Percentiles rank a stretch among this genome's conserved stretches.
Evolutionary conservation across 1,140 invertebrate genomes (phyloP).

Genomic region (Cotesia chilonis): DNA sequence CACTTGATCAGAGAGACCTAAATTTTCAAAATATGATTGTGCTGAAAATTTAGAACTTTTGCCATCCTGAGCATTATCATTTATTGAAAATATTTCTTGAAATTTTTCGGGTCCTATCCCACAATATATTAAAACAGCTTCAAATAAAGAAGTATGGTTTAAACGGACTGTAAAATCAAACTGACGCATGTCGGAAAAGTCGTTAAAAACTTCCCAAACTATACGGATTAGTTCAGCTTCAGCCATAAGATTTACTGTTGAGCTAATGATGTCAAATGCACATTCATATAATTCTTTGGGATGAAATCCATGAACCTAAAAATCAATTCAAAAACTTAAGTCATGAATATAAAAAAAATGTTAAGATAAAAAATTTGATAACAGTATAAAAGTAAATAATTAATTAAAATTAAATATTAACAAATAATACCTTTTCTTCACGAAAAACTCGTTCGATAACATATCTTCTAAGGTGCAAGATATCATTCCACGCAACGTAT

Average conservation of each 20-base stretch:
- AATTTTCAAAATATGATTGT: slow-evolving; percentile 75
- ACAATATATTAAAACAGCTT: slow-evolving; percentile 81
- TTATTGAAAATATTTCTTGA: slow-evolving; percentile 71
- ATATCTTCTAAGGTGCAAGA: slow-evolving; percentile 83
- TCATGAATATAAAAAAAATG: neutral
- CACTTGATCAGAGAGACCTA: slow-evolving; percentile 75
- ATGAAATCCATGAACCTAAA: slow-evolving; percentile 76
- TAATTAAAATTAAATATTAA: slow-evolving; percentile 3
- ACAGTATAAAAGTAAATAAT: slow-evolving; percentile 20
- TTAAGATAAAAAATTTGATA: too few species aligned
- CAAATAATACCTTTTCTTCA: slow-evolving; percentile 75
- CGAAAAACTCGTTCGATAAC: slow-evolving; percentile 86
- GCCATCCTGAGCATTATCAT: slow-evolving; percentile 71
- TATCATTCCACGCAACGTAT: slow-evolving; percentile 83
- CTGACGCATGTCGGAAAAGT: slow-evolving; percentile 74
- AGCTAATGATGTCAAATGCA: slow-evolving; percentile 91
- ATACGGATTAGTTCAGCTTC: slow-evolving; percentile 88
- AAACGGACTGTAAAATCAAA: slow-evolving; percentile 79
- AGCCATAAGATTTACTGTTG: slow-evolving; percentile 74
- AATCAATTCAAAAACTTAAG: neutral
- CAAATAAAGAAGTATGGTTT: slow-evolving; percentile 84
- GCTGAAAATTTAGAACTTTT: slow-evolving; percentile 76
- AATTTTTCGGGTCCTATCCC: slow-evolving; percentile 81
- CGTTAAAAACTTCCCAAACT: slow-evolving; percentile 78
- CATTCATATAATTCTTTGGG: slow-evolving; percentile 90